Conservation (phyloP, 2,113 vertebrate species). For the Tychaedon coryphoeus region DNA sequence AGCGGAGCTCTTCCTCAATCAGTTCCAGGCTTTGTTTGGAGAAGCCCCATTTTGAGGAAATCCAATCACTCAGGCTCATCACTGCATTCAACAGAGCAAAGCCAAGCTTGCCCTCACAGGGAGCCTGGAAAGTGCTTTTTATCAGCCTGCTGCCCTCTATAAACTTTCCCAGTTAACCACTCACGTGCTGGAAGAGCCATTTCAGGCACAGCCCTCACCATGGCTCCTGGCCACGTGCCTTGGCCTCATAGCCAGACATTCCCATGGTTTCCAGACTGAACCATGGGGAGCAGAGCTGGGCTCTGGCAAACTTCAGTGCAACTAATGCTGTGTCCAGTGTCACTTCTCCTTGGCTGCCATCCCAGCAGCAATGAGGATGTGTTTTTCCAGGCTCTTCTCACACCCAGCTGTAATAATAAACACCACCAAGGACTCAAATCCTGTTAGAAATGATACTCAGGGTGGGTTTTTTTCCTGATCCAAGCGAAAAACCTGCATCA, state of each 20-base stretch:
- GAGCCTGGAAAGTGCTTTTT: not conserved
- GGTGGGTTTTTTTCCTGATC: not conserved
- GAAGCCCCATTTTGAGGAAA: not conserved
- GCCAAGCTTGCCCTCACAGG: accelerated
- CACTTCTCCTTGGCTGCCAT: not conserved
- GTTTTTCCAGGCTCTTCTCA: not conserved
- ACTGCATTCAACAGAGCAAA: not conserved
- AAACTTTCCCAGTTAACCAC: not conserved
- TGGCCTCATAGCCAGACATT: not conserved
- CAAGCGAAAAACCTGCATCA: not conserved
- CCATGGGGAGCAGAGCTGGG: not conserved
- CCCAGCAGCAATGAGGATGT: not conserved
- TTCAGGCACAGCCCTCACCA: not conserved
- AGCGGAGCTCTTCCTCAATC: not conserved
- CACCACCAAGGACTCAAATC: not conserved
- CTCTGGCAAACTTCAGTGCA: not conserved
- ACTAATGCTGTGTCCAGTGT: accelerated
- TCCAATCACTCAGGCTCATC: not conserved
- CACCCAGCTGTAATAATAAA: not conserved
- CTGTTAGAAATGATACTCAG: not conserved
- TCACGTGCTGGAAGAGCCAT: accelerated
- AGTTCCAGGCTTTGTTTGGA: not conserved
- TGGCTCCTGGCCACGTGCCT: not conserved
- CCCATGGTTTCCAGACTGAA: not conserved
- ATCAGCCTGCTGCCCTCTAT: not conserved